A percentile compares a stretch with the other conserved stretches of the same genome.
These are phyloP conservation scores for Geococcyx californianus DNA, from an alignment of 2,113 vertebrate genomes.

Conservation along the genomic window DNA sequence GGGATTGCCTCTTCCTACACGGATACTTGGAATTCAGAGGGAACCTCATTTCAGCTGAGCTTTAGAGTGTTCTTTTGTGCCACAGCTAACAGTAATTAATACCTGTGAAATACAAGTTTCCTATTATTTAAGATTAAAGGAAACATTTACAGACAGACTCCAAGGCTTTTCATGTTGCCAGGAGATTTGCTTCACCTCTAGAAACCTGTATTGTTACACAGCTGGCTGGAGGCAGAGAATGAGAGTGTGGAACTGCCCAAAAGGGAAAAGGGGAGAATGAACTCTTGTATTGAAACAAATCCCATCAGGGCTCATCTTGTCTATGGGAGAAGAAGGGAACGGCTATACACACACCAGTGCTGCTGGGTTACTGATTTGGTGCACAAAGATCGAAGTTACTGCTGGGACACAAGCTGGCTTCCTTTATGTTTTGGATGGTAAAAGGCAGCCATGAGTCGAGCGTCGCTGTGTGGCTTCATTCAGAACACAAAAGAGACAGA, in stretches of 20 bases:
- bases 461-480: conserved; percentile 39
- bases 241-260: not conserved
- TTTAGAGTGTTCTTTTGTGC: not conserved
- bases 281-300: conserved; percentile 4
- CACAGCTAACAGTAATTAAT: rapidly evolving
- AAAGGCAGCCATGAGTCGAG: conserved; percentile 58
- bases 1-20: not conserved
- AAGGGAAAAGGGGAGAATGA: not conserved
- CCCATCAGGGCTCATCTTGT: not conserved
- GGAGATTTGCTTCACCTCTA: not conserved
- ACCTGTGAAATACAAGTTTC: not conserved
- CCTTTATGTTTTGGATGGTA: conserved; percentile 43
- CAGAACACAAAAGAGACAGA: conserved; percentile 71
- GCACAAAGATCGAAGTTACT: not conserved
- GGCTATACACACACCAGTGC: not conserved
- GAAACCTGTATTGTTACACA: not conserved
- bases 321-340: not conserved
- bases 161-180: not conserved
- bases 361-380: not conserved
- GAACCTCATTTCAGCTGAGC: not conserved
- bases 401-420: conserved; percentile 7
- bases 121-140: not conserved
- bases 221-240: not conserved
- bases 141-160: not conserved
- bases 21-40: not conserved